Base-by-base conservation (phyloP, 2,797 vertebrate species). In the Sebastes nivosus region DNA sequence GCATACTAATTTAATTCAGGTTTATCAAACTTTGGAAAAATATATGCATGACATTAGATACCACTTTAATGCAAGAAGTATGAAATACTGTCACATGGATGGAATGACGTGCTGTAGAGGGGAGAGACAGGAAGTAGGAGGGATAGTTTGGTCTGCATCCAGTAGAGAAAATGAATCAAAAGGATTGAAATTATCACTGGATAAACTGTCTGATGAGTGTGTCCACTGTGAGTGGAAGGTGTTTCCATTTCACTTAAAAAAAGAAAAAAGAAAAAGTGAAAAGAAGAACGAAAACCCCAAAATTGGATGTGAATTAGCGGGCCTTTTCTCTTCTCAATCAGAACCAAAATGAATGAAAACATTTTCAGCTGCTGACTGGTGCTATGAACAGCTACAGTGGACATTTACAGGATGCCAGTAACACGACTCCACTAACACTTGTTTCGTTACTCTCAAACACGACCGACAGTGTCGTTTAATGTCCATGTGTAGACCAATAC, bases 281-380 rank as follows among this genome's bases (percentile, higher is more conserved):
- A 77, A 79, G 22, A 74, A 80, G 29, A 75, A 72, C 16, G 18
- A 29, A 60, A 65, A 77, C 77, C 89, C 83, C 76, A 78, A 81
- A 84, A 72, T 74, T 81, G 83, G 78, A 88, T 81, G 83, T 87
- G 84, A 90, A 91, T 89, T 84, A 86, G 85, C 79, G 67, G 88
- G 87, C 80, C 87, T 92, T 96, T 96, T 96, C 96, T 96, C 96
- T 96, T 96, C 96, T 96, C 96, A 96, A 93, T 96, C 96, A 96
- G 95, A 96, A 96, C 95, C 95, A 94, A 88, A 91, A 92, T 78
- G 80, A 88, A 80, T 86, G 77, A 66, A 81, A 82, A 81, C 80
- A 82, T 75, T 70, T 80, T 46, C 77, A 76, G 75, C 54, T 46
- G 75, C 89, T 92, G 85, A 84, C 91, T 90, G 93, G 90, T 94